Evolutionary conservation across 2,113 vertebrate genomes (phyloP).

Genomic region (Oceanites oceanicus): DNA sequence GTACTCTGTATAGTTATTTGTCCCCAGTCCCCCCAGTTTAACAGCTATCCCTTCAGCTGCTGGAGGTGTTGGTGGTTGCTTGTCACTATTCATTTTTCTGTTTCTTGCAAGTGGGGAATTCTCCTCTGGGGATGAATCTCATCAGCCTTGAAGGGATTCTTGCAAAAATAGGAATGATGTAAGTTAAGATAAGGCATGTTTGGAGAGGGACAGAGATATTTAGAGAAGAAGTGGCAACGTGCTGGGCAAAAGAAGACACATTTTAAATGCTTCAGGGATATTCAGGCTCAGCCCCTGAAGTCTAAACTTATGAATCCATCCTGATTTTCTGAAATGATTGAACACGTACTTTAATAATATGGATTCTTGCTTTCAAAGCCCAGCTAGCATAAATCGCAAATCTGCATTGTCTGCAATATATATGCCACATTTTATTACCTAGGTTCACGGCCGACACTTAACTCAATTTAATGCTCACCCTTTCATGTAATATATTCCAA

Average conservation of each 20-base stretch:
- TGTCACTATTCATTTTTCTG: neutral
- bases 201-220: neutral
- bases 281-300: neutral
- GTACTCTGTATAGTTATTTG: neutral
- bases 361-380: neutral
- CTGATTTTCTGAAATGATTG: slow-evolving; percentile 1
- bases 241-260: neutral
- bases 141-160: neutral
- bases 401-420: slow-evolving; percentile 21
- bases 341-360: fast-evolving
- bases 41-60: neutral
- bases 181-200: fast-evolving
- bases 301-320: neutral
- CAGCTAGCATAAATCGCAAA: neutral
- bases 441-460: neutral
- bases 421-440: neutral
- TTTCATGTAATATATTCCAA: slow-evolving; percentile 21
- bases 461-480: slow-evolving; percentile 13
- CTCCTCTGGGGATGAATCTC: neutral
- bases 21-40: neutral
- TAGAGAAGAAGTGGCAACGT: neutral
- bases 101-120: neutral
- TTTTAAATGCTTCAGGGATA: neutral
- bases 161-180: neutral
- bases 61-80: neutral